phyloP scores from a whole-genome alignment of 1,140 invertebrate species.

The Orchestia grillus region DNA sequence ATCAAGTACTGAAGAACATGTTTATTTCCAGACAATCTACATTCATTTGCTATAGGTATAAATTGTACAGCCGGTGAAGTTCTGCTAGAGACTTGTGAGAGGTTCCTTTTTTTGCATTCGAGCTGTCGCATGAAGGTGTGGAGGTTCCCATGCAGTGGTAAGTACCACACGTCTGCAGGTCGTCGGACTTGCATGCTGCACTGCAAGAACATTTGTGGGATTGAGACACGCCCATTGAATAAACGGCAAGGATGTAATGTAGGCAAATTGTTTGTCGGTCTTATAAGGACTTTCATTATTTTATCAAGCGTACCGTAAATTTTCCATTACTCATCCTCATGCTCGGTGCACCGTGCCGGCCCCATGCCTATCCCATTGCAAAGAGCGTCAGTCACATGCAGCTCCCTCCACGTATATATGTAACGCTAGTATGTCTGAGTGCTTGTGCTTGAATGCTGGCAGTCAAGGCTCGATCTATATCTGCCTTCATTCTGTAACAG shows the following conservation, averaged over 20 bases:
- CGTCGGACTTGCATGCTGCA: background rate
- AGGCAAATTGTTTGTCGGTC: background rate
- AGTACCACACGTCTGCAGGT: background rate
- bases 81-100: background rate
- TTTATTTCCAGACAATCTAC: background rate
- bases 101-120: background rate
- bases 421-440: background rate
- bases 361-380: background rate
- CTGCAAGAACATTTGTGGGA: background rate
- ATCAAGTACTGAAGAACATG: background rate
- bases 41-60: background rate
- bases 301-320: background rate
- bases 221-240: background rate
- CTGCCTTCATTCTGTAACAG: slow-evolving; percentile 22
- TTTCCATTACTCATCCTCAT: background rate
- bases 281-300: background rate
- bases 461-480: slow-evolving; percentile 1
- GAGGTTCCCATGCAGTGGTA: background rate
- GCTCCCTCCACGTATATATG: background rate
- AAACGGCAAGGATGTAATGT: background rate
- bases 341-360: background rate
- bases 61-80: background rate
- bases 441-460: slow-evolving; percentile 19
- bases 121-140: background rate
- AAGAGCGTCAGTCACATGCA: background rate